Base-by-base conservation (phyloP, 2,797 vertebrate species). In the Acanthiza pusilla region DNA sequence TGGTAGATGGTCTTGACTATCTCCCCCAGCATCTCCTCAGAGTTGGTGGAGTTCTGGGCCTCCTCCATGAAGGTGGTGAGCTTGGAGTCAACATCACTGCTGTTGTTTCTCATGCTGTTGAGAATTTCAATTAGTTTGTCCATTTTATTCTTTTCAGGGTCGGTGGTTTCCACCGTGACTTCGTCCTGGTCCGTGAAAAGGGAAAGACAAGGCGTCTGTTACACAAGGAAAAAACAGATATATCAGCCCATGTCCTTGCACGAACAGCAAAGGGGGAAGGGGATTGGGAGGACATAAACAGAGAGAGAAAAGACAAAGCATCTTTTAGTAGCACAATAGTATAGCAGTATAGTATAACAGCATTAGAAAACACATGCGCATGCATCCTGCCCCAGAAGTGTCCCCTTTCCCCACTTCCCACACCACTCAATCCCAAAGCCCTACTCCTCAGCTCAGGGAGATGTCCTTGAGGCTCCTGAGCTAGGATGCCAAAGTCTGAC, bases 31-130 rank as follows among this genome's bases (percentile, higher is more conserved):
- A 98, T 98, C 94, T 99, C 99, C 98, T 99, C 99, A 0, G 98
- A 99, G 96, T 98, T 98, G 26, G 99, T 98, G 0, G 99, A 99
- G 96, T 98, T 98, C 98, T 99, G 99, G 4, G 99, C 99, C 96
- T 99, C 99, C 97, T 99, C 98, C 99, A 99, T 99, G 98, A 99
- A 99, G 11, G 98, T 98, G 88, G 98, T 98, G 85, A 99, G 98
- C 97, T 99, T 99, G 93, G 97, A 95, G 51, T 99, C 99, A 96
- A 99, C 99, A 0, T 99, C 99, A 3, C 98, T 98, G 98, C 98
- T 99, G 98, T 99, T 99, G 97, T 98, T 99, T 72, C 98, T 97
- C 99, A 99, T 99, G 98, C 98, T 99, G 98, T 99, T 99, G 89
- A 99, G 98, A 50, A 99, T 99, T 89, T 99, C 99, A 74, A 99